Base-by-base conservation (phyloP, 2,113 vertebrate species). In the Prunella fulvescens region DNA sequence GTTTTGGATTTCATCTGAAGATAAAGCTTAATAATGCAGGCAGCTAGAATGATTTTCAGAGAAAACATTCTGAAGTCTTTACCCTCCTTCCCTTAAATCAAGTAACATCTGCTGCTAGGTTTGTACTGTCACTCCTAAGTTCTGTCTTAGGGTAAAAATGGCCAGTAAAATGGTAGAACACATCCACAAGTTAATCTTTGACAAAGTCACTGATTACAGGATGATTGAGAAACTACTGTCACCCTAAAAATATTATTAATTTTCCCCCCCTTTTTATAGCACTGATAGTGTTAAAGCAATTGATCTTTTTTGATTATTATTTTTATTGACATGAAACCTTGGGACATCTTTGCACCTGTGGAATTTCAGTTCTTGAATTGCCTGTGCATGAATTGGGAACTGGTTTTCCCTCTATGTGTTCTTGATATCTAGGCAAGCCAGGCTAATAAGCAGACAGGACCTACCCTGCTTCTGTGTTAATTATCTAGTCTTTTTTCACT, bases 371-470 rank as follows among this genome's bases (percentile, higher is more conserved):
- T 50, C 54, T 73, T 61, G 8, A 60, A 24, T 25, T 80, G 40
- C 13, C 6, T 4, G 24, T 53, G 7, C 15, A 19, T 3, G 1
- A 42, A 13, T 2, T 61, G 28, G 33, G 16, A 25, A 7, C 7
- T 11, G 16, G 7, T 58, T 78, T 92, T 81, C 10, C 10, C 8
- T 6, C 3, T 14, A 1, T 62, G 12, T 67, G 6, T 51, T 91
- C 19, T 56, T 81, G 33, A 12, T 87, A 48, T 8, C 35, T 44
- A 19, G 44, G 22, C 19, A 69, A 81, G 57, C n/a, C 1, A 4
- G 56, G 10, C 18, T 66, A 20, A 51, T 44, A 42, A 51, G 6
- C 12, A 67, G 22, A 12, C 3, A 81, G 42, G 65, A 28, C 3
- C 4, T 56, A 7, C 26, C 7, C 35, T 60, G 16, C 4, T 51